phyloP scores from a whole-genome alignment of 2,113 vertebrate genomes.

The Oreocharis arfaki region DNA sequence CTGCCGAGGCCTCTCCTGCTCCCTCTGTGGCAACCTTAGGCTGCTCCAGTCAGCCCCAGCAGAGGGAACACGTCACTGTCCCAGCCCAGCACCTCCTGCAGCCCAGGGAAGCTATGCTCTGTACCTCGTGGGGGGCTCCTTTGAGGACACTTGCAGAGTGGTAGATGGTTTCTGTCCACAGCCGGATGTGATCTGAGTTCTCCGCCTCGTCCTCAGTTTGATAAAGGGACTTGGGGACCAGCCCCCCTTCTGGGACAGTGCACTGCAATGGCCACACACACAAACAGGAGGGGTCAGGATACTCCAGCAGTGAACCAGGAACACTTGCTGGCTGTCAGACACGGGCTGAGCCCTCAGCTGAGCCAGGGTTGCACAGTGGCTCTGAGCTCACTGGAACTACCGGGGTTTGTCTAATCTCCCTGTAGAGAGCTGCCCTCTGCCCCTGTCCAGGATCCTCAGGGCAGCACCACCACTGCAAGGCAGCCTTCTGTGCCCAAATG shows the following conservation, averaged over 20 bases:
- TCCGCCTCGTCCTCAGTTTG: constrained; percentile 74
- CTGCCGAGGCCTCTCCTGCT: not conserved
- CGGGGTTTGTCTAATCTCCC: not conserved
- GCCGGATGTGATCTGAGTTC: constrained; percentile 70
- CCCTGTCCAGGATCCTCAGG: not conserved
- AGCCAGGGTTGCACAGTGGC: not conserved
- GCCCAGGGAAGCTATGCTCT: not conserved
- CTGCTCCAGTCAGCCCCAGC: not conserved
- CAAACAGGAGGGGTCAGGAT: not conserved
- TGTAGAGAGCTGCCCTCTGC: not conserved
- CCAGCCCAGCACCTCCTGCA: not conserved
- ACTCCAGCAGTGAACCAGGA: not conserved
- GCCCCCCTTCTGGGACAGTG: constrained; percentile 80
- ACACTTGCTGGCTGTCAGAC: not conserved
- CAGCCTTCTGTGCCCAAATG: not conserved
- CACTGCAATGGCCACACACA: constrained; percentile 60
- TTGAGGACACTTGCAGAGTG: constrained; percentile 75
- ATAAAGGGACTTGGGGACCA: constrained; percentile 82
- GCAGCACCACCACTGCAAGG: not conserved
- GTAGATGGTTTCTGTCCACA: constrained; percentile 84
- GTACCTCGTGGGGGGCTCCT: constrained; percentile 81
- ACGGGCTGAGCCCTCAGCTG: not conserved
- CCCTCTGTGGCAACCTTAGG: not conserved
- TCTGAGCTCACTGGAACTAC: not conserved
- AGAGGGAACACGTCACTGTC: not conserved